phyloP scores from a whole-genome alignment of 2,113 vertebrate species.

The Neolamprologus modestus region DNA sequence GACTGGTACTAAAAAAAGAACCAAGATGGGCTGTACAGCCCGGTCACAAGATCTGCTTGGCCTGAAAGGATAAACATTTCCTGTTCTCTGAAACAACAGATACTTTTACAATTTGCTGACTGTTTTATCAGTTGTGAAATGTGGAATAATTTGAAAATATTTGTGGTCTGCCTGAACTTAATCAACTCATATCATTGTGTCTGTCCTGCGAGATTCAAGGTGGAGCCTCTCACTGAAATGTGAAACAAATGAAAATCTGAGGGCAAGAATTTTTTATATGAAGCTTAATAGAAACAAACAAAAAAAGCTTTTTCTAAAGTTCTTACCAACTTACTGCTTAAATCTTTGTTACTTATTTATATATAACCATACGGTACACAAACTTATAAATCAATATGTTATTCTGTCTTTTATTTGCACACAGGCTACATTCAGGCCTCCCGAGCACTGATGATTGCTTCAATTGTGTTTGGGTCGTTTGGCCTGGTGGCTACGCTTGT shows the following conservation, averaged over 20 bases:
- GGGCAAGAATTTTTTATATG: not conserved
- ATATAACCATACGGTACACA: not conserved
- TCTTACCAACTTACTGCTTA: not conserved
- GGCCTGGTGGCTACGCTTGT: conserved; percentile 67
- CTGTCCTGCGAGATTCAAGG: not conserved
- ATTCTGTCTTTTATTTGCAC: not conserved
- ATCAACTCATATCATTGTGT: not conserved
- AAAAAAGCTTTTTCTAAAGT: not conserved
- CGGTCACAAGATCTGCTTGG: not conserved
- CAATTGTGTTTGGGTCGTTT: conserved; percentile 76
- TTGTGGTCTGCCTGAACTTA: not conserved
- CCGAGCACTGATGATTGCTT: conserved; percentile 81
- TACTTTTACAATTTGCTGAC: not conserved
- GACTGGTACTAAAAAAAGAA: not conserved
- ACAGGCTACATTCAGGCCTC: conserved; percentile 82
- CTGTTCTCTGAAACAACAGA: not conserved
- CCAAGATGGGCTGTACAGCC: not conserved
- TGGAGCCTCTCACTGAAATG: not conserved
- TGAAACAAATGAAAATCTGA: not conserved
- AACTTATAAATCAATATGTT: not conserved
- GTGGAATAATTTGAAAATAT: not conserved
- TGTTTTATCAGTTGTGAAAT: not conserved
- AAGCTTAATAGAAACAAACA: not conserved
- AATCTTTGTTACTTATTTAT: not conserved
- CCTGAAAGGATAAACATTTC: not conserved